Evolutionary conservation across 2,888 invertebrate genomes (phyloP), one percentile per base, ranked within the genome.

Genomic region (Plusia festucae): DNA sequence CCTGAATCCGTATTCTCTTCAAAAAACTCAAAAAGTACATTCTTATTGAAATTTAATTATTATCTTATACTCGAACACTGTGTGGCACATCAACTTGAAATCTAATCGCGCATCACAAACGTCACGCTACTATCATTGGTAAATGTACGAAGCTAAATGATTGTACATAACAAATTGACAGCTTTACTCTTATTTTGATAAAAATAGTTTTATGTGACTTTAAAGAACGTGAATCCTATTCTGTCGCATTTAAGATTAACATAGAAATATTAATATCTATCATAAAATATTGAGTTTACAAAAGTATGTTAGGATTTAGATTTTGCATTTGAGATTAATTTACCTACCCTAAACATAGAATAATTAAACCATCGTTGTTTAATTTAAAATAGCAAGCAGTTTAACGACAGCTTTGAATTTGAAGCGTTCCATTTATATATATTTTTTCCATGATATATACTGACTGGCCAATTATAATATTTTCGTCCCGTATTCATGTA

Each of bases 111-210:
- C 46, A 46, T 18, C 3, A 2, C 16, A 46, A 44, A 44, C 11
- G 46, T 16, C 16, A 18, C 18, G 16, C 46, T 46, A 46, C 2
- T 16, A 16, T 9, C 46, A 46, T 18, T 46, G 22, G 2, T 2
- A 22, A 9, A n/a, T 40, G 5, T 22, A 22, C 40, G 22, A 24
- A 22, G 40, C 15, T 55, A n/a, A 52, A 34, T 58, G 44, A 61
- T 60, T 60, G 65, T 54, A 44, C 57, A 13, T 58, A 57, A 16
- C 49, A 46, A 60, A 60, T 57, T 70, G 59, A 60, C 70, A n/a
- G 40, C n/a, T 4, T 18, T 46, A 46, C 18, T 18, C 3, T 34
- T 34, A 49, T 0, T 18, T 18, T 46, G 3, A 49, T 49, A 18
- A 40, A 40, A 20, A 18, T 20, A 20, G 9, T 46, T 1, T 40